Percentiles rank a stretch among this genome's conserved stretches.
Evolutionary conservation across 2,888 invertebrate species (phyloP).

Genomic region (Caenorhabditis sinica): DNA sequence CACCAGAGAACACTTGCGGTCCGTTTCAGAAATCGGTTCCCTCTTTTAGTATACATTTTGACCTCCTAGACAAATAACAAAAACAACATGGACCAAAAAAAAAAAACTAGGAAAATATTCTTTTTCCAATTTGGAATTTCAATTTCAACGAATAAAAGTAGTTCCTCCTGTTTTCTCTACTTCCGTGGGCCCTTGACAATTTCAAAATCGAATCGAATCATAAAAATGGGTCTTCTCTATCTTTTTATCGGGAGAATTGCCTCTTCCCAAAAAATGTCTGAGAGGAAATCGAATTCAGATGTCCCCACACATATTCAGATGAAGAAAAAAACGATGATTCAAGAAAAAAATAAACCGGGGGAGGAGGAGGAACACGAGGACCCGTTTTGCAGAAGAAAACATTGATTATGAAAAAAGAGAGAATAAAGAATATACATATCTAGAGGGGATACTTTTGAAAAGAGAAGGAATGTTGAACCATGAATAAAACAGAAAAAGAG

Average conservation of each 20-base stretch:
- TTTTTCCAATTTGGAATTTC: constrained; percentile 26
- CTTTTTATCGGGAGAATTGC: constrained; percentile 1
- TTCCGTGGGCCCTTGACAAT: constrained; percentile 26
- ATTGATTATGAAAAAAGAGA: constrained; percentile 50
- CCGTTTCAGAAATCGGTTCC: constrained; percentile 27
- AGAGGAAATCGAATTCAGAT: constrained; percentile 50
- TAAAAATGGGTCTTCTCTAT: constrained; percentile 35
- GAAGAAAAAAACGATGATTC: background rate
- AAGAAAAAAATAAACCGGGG: background rate
- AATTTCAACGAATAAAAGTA: constrained; percentile 15
- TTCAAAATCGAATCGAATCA: constrained; percentile 55
- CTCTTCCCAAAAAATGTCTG: constrained; percentile 42
- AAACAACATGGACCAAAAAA: constrained; percentile 3
- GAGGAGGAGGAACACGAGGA: constrained; percentile 21
- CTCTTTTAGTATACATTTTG: constrained; percentile 21
- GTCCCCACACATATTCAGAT: constrained; percentile 21
- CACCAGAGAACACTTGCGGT: constrained; percentile 39
- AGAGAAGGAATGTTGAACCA: background rate
- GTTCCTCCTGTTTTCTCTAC: constrained; percentile 21
- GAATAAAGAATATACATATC: constrained; percentile 26
- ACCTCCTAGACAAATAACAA: constrained; percentile 1
- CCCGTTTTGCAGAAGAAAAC: constrained; percentile 49
- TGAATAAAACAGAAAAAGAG: constrained; percentile 18
- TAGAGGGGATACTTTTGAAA: background rate
- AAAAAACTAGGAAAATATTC: constrained; percentile 3